Percentiles rank a stretch among this genome's conserved stretches.
Conservation (phyloP, 2,888 invertebrate species). For the Cancer borealis region DNA sequence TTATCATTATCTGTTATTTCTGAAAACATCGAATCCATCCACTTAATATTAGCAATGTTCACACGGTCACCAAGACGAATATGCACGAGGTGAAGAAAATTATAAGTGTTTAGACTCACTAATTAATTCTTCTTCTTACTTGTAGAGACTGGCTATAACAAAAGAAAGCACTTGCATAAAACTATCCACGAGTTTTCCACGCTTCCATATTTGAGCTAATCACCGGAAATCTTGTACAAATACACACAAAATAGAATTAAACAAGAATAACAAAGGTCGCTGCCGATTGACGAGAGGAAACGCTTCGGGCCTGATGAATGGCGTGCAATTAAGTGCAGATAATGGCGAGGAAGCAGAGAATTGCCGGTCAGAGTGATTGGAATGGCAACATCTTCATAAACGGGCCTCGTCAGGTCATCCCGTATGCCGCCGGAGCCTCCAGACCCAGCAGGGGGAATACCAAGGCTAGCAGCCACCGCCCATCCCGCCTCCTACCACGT, state of each 20-base stretch:
- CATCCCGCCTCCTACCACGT: neutral
- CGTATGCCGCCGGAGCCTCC: conserved; percentile 42
- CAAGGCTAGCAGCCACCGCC: neutral
- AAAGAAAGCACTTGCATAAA: neutral
- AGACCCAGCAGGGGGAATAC: conserved; percentile 41
- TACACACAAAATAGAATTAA: neutral
- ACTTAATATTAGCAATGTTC: neutral
- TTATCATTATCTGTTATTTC: neutral
- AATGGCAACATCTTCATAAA: conserved; percentile 46
- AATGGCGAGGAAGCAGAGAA: conserved; percentile 23
- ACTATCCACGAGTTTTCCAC: neutral
- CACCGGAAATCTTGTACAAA: neutral
- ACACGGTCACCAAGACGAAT: neutral
- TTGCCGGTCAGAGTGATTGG: conserved; percentile 36
- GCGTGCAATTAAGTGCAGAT: neutral
- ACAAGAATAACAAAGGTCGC: conserved; percentile 5
- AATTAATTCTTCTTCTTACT: neutral
- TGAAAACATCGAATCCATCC: neutral
- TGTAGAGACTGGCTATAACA: neutral
- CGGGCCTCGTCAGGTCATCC: neutral
- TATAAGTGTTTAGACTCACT: neutral
- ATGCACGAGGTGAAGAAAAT: neutral
- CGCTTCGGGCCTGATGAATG: neutral
- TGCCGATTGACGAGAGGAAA: neutral
- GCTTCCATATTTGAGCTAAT: neutral